A percentile compares a stretch with the other conserved stretches of the same genome.
phyloP scores from a whole-genome alignment of 2,113 vertebrate genomes.

The Melanotaenia duboulayi region DNA sequence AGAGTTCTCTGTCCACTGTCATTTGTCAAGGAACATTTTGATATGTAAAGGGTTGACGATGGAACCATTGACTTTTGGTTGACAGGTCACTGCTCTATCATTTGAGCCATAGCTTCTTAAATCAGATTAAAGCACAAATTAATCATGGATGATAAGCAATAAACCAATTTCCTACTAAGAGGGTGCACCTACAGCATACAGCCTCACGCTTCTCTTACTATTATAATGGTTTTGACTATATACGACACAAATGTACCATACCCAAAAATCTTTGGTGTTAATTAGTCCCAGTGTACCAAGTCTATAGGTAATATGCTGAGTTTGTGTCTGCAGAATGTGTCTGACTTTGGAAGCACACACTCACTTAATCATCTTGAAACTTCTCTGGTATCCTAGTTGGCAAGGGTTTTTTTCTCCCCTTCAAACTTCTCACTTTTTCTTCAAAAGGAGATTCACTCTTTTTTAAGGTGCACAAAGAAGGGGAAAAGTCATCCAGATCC shows the following conservation, averaged over 20 bases:
- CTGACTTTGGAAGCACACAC: background rate
- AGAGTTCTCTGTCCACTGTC: background rate
- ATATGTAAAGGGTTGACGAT: background rate
- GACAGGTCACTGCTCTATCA: background rate
- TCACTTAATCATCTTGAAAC: background rate
- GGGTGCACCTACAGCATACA: background rate
- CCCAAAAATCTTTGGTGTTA: slow-evolving; percentile 9
- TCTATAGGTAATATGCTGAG: background rate
- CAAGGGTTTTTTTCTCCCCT: background rate
- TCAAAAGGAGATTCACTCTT: background rate
- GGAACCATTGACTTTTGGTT: background rate
- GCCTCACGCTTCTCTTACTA: background rate
- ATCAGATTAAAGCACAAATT: slow-evolving; percentile 10
- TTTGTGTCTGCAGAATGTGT: slow-evolving; percentile 5
- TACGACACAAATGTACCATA: background rate
- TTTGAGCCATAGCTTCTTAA: background rate
- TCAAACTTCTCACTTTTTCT: background rate
- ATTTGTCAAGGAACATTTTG: background rate
- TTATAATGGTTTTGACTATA: background rate
- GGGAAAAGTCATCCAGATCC: background rate
- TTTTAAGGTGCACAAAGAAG: background rate
- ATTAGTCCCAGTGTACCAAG: slow-evolving; percentile 7
- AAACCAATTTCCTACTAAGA: background rate
- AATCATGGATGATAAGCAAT: slow-evolving; percentile 14
- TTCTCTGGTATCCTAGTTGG: no score